These are phyloP conservation scores for Pomacea canaliculata DNA, from an alignment of 2,888 invertebrate species.

Conservation along the genomic window DNA sequence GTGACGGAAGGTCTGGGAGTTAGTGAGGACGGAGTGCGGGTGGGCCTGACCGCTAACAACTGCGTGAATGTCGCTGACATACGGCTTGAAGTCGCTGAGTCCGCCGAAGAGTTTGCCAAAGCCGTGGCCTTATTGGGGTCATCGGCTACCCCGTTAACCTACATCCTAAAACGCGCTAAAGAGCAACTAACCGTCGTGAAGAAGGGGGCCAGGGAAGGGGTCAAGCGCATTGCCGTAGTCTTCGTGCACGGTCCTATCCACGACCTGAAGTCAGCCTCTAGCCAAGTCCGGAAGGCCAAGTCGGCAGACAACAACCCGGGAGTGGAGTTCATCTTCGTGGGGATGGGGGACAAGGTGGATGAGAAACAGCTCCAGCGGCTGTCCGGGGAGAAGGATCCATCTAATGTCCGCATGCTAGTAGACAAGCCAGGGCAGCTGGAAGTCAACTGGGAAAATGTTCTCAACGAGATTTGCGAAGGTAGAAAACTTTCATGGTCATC, in stretches of 20 bases:
- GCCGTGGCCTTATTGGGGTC: neutral
- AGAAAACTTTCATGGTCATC: neutral
- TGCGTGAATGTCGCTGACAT: conserved; percentile 14
- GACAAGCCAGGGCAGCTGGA: neutral
- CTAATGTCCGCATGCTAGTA: conserved; percentile 1
- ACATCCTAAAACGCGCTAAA: conserved; percentile 3
- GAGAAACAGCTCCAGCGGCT: conserved; percentile 6
- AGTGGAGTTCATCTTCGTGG: conserved; percentile 20
- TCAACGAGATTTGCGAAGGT: conserved; percentile 12
- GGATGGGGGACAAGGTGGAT: neutral
- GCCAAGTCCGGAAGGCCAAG: conserved; percentile 13
- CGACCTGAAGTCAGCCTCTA: conserved; percentile 14
- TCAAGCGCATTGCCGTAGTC: conserved; percentile 16
- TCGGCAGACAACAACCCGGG: neutral
- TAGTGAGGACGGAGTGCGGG: conserved; percentile 10
- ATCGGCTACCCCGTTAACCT: neutral
- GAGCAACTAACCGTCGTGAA: neutral
- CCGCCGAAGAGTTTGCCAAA: conserved; percentile 12
- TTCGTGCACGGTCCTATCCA: conserved; percentile 22
- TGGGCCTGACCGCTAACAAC: conserved; percentile 16
- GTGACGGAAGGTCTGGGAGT: conserved; percentile 17
- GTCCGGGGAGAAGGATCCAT: neutral
- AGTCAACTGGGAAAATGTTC: conserved; percentile 13
- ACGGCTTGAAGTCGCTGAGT: neutral
- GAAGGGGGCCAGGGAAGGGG: neutral